Evolutionary conservation across 92 coral and sea anemone genomes (phyloP), one percentile per base, ranked within the genome.

Genomic region (Galaxea fascicularis): DNA sequence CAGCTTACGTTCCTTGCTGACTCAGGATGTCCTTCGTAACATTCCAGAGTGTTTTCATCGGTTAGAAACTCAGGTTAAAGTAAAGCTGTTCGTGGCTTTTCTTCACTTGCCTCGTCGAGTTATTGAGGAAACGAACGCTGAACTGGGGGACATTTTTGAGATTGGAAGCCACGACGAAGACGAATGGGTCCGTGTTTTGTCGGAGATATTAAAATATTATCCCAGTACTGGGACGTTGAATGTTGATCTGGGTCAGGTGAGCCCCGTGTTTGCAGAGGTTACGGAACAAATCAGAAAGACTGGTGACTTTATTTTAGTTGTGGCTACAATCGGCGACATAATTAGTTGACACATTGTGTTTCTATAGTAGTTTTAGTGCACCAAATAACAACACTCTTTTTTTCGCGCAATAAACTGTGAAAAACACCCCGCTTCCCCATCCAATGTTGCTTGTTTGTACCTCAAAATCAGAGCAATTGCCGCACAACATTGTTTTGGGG

Each of bases 1-100:
- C 14, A 91, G 95, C 79, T 88, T 97, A 52, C 95, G 98, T n/a
- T 97, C 99, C 0, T 86, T 91, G 28, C 81, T 97, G 76, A 97
- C 95, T 49, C 96, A 89, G 44, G 98, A 97, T 83, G 95, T 97
- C 5, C 85, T 97, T 52, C 84, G 96, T 80, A 97, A 97, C 78
- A 97, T 94, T 66, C 99, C 98, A 59, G 99, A 97, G 73, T 97
- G 98, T 88, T 97, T 97, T 64, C 99, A 97, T 83, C 87, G 98
- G 57, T 93, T 97, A 41, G 98, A 97, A 65, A 94, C 99, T 4
- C 98, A 92, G 45, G 99, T 97, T 18, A 97, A 97, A 73, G 80
- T 95, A 7, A 97, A 97, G 80, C 86, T 97, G 22, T 81, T 97
- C 73, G 94, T 94, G 98, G 98, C 99, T 0, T 97, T 97, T 88